These are phyloP conservation scores for Aptenodytes patagonicus DNA, from an alignment of 2,113 vertebrate genomes.

Conservation along the genomic window DNA sequence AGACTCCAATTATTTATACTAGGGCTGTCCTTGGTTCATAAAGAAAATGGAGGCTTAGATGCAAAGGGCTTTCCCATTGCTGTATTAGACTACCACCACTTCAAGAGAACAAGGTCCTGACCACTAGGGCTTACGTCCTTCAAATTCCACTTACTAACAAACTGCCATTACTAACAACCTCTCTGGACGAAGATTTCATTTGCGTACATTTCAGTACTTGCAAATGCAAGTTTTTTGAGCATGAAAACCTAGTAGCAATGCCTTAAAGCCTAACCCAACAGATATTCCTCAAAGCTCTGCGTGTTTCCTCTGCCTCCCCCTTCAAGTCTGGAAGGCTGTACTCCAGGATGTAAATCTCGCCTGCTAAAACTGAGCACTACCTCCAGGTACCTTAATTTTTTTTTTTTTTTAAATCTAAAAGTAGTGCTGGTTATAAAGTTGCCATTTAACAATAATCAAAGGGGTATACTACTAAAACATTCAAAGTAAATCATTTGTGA, in stretches of 20 bases:
- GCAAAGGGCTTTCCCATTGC: background rate
- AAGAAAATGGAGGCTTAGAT: background rate
- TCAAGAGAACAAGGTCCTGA: background rate
- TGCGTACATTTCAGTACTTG: background rate
- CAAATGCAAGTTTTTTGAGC: background rate
- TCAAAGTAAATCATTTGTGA: background rate
- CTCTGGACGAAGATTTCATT: background rate
- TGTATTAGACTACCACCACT: background rate
- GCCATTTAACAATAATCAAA: background rate
- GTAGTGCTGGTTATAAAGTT: background rate
- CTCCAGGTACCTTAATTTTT: background rate
- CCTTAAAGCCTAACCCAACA: background rate
- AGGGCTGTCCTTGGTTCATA: background rate
- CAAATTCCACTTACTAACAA: background rate
- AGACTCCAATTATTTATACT: background rate
- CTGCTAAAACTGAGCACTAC: background rate
- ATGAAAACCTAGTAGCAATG: background rate
- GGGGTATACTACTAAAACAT: background rate
- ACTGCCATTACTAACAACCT: background rate
- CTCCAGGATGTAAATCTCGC: background rate
- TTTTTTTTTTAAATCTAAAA: background rate
- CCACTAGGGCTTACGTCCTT: background rate
- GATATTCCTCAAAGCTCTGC: background rate
- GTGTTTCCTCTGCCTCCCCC: background rate
- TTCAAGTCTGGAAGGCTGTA: background rate